Evolutionary conservation across 2,888 invertebrate genomes (phyloP), one percentile per base, ranked within the genome.

Genomic region (Ectemnius continuus): DNA sequence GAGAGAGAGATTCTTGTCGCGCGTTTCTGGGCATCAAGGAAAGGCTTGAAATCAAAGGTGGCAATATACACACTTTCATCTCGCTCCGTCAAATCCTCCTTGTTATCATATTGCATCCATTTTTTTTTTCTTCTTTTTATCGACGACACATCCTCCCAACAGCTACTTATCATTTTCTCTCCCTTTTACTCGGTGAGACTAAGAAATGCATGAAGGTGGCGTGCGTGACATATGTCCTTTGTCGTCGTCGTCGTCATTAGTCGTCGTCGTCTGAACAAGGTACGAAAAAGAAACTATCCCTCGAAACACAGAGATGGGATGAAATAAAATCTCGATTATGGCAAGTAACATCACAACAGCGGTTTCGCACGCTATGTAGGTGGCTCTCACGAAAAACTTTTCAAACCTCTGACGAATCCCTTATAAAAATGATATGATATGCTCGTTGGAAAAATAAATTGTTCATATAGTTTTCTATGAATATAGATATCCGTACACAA

Each of bases 341-440:
- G 80, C 81, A 83, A 80, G 81, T 80, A 78, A 73, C 76, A 76
- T 81, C 75, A 75, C 81, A 72, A 78, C 61, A 76, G 71, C 75
- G 67, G 60, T 73, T 75, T 36, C 36, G 36, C 52, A 13, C 59
- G 70, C 72, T 73, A 76, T 70, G 72, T 70, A 76, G 78, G 64
- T 16, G 52, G 81, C 73, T 66, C 75, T 73, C 73, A 75, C 71
- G 73, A 82, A 80, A 83, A 70, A 16, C 66, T 73, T 76, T 78
- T 80, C 75, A 82, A 80, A 84, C 78, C 65, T 85, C 80, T 80
- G 84, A 84, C 84, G 78, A 85, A 83, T 81, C 80, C 86, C 85
- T 86, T 89, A 90, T 90, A 91, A 91, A 91, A 91, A 91, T 90
- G 91, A 91, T 90, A 91, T 91, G 91, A 90, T 90, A 90, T 90